Evolutionary conservation across 2,888 invertebrate species (phyloP), one percentile per base, ranked within the genome.

Genomic region (Caenorhabditis plicata): DNA sequence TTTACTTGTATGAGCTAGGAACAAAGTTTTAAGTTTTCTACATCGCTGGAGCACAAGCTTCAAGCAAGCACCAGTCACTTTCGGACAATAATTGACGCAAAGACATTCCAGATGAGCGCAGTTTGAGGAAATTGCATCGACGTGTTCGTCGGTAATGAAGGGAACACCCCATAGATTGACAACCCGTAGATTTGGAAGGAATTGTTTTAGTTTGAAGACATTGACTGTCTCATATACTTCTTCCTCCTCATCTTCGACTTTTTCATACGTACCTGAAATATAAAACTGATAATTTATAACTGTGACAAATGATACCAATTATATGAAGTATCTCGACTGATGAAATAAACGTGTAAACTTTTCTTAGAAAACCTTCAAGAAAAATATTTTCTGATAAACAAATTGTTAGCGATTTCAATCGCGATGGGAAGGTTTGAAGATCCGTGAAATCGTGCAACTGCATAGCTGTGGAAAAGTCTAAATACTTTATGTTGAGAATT

Each of bases 281-380:
- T 17, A 13, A 35, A 17, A 13, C 32, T 17, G 38, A 22, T 32
- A 17, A 19, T 25, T 20, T 41, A 11, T 3, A 45, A 33, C n/a
- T 9, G 23, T 45, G 2, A 22, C 38, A 42, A 57, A 22, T 11
- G 19, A 42, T 68, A 90, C 91, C 98, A 80, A 99, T 91, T 49
- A 99, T 86, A 84, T 98, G 98, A 47, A 99, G 85, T 49, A 93
- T 90, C 85, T 98, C 94, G 53, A 99, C 84, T 4, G 96, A 96
- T 71, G 96, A 96, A 80, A 99, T 93, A 80, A 96, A 98, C 82
- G 96, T 96, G 84, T 99, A 99, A 66, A 98, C 98, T 84, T 98
- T 94, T 70, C 98, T 85, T 92, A 99, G 95, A 82, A 99, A 98
- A 13, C 98, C 98, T 91, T 99, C 98, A 90, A 99, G 92, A 85